Evolutionary conservation across 2,888 invertebrate genomes (phyloP), one percentile per base, ranked within the genome.

Genomic region (Apodemia mormo): DNA sequence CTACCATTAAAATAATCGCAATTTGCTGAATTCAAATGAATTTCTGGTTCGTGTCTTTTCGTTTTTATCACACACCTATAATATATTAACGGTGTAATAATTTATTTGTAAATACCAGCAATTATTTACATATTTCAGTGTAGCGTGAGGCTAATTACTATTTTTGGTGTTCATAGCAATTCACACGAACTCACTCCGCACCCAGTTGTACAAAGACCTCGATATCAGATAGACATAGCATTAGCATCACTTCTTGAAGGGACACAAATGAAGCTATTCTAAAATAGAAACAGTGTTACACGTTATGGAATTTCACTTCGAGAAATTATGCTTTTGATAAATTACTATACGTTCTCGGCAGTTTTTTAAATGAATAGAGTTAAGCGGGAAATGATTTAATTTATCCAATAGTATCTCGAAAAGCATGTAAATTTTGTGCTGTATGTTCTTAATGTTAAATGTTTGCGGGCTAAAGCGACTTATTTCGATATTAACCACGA

Each of bases 91-190:
- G 33, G 64, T 64, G 37, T 64, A 37, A 64, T 64, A 37, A 37
- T 64, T 64, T 64, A 64, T 64, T 64, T 33, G 37, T 64, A 64
- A 64, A 64, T 37, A 64, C 37, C 33, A 33, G 37, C 64, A 64
- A 64, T 64, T 64, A 64, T 64, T 61, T 33, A 61, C 61, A 64
- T 64, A 37, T 37, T 37, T 37, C 64, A 61, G 14, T 64, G 37
- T 64, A n/a, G 64, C 64, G 64, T 64, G 64, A 37, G 33, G 64
- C 33, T 64, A 64, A 64, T 64, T 64, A 64, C 64, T 64, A 64
- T 64, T 64, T 37, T 64, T 64, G 61, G 37, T 64, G 64, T 33
- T 64, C 33, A 64, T 8, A 37, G 10, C 37, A 37, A 37, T 64
- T 64, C 64, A 64, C 64, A 37, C 64, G 64, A 64, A 33, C 64